Base-by-base conservation (phyloP, 2,797 vertebrate genomes). In the Tinamus major region DNA sequence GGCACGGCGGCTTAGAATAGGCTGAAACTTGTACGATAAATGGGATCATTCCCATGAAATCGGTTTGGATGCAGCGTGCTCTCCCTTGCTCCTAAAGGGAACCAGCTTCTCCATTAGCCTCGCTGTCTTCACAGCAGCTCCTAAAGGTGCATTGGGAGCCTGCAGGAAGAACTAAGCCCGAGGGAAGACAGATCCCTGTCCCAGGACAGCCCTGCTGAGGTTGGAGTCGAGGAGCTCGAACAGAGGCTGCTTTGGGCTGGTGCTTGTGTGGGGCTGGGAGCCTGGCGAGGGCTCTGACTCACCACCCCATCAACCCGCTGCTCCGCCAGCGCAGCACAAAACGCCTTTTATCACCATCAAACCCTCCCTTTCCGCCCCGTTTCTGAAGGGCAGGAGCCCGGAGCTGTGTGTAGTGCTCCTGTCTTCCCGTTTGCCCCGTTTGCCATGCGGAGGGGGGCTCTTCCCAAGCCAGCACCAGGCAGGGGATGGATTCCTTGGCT, bases 101-200 rank as follows among this genome's bases (percentile, higher is more conserved):
- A 63, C 62, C 41, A 65, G 44, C 53, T 77, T 18, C 81, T 23
- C 31, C 26, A 44, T 44, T 75, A 89, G 85, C 37, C 62, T 63
- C 44, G 71, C 31, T 44, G 31, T 16, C 67, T 37, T 39, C 74
- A 19, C 26, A 41, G 48, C 6, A 75, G 6, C 37, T 71, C 71
- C 33, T 42, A 1, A 10, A 62, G 48, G 29, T 41, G n/a, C 19
- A 3, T 23, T 3, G 61, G 35, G 44, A 63, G 41, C 23, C 44
- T 0, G 0, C 3, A 79, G 48, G 48, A 72, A 68, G 51, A 91
- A 74, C 56, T 41, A 49, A 70, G 18, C 53, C 56, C 86, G 91
- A 94, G 79, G 87, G 91, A 80, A 87, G 91, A 35, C 87, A 86
- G 90, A 81, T 91, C 51, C 82, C 92, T 93, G 93, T 94, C 93